Conservation (phyloP, 1,140 invertebrate species). For the Aphelenchoides besseyi region DNA sequence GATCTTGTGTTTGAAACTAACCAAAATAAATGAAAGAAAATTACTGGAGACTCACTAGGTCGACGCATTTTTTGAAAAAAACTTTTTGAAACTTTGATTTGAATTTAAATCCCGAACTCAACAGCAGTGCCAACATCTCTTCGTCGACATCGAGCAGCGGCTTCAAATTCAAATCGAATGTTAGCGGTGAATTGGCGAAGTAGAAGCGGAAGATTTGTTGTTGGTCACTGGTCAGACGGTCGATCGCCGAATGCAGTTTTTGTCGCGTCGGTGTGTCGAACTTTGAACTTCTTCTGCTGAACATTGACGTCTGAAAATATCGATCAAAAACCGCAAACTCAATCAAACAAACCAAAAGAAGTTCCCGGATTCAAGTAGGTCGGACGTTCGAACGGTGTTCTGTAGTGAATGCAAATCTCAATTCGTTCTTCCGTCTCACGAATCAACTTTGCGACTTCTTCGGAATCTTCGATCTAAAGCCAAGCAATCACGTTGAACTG, state of each 20-base stretch:
- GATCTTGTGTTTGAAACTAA: slow-evolving; percentile 13
- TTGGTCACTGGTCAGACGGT: background rate
- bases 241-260: slow-evolving; percentile 11
- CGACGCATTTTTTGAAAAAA: slow-evolving; percentile 4
- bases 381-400: slow-evolving; percentile 32
- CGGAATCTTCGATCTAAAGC: slow-evolving; percentile 27
- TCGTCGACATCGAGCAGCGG: background rate
- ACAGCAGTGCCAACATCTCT: background rate
- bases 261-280: background rate
- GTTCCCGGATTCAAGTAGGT: slow-evolving; percentile 32
- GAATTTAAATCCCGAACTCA: background rate
- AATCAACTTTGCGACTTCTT: slow-evolving; percentile 31
- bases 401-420: slow-evolving; percentile 26
- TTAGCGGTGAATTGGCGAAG: slow-evolving; percentile 13
- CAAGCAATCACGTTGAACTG: background rate
- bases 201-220: background rate
- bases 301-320: slow-evolving; percentile 29
- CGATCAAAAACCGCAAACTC: background rate
- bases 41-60: background rate
- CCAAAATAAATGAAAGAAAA: slow-evolving; percentile 6
- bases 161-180: background rate
- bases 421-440: slow-evolving; percentile 33
- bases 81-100: background rate
- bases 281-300: slow-evolving; percentile 25
- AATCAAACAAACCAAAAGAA: slow-evolving; percentile 29